Conservation (phyloP, 2,888 invertebrate species). For the Punctoribates punctum region DNA sequence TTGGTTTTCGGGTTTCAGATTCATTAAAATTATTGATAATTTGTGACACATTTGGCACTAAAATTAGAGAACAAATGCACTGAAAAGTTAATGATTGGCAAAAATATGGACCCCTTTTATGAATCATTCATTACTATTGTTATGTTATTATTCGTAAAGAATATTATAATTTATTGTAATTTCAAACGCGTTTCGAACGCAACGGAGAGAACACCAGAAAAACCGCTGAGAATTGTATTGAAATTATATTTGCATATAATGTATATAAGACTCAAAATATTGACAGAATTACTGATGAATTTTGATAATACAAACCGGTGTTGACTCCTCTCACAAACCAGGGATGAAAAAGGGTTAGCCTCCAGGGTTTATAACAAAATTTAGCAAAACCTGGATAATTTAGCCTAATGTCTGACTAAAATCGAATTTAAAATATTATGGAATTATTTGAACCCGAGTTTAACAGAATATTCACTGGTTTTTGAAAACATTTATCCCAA, state of each 20-base stretch:
- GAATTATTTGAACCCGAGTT: too few species aligned
- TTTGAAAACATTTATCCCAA: too few species aligned
- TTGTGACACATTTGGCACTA: background rate
- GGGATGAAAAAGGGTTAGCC: too few species aligned
- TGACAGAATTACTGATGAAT: too few species aligned
- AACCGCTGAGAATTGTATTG: background rate
- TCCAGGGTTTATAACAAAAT: too few species aligned
- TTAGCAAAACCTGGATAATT: too few species aligned
- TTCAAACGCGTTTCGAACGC: background rate
- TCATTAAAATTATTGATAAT: background rate
- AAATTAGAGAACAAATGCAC: background rate
- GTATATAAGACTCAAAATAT: background rate
- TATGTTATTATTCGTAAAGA: background rate
- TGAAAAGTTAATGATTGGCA: background rate
- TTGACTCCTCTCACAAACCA: too few species aligned
- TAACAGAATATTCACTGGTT: too few species aligned
- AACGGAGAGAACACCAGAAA: background rate
- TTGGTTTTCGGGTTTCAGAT: background rate
- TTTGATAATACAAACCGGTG: too few species aligned
- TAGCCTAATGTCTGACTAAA: too few species aligned
- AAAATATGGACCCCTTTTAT: background rate
- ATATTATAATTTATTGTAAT: background rate
- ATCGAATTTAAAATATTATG: too few species aligned
- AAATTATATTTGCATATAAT: background rate
- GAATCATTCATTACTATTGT: background rate